Base-by-base conservation (phyloP, 2,888 invertebrate genomes). In the Tenthredo scrophulariae region DNA sequence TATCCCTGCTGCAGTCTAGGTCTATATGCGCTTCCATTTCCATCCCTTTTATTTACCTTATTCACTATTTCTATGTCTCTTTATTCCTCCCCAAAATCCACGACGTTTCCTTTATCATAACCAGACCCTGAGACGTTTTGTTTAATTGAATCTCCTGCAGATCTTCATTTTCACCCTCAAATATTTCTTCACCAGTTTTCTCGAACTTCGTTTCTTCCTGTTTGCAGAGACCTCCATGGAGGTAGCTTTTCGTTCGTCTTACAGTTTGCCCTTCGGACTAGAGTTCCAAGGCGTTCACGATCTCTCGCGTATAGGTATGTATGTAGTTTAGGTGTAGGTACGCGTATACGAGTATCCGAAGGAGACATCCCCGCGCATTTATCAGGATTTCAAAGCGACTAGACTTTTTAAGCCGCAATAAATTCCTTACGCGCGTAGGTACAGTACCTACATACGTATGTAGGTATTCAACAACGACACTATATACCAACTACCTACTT, bases 301-400 rank as follows among this genome's bases (percentile, higher is more conserved):
- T 46, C 77, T 54, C 2, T n/a, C 13, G 33, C 54, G 33, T 26
- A 15, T 29, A 46, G 9, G 22, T 46, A 46, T 15, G 29, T 26
- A 26, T 26, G 75, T 46, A 46, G 75, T 26, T 26, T 72, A 62
- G 9, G 70, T 72, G 37, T 40, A 18, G 70, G 37, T 33, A 50
- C 37, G 58, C 58, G 18, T 43, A 18, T 43, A 74, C 74, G 26
- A 46, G 46, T 58, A 84, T 50, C 77, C 65, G 33, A 79, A 40
- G 40, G 85, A 62, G 86, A 87, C 86, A 88, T 87, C 86, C 88
- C 86, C 89, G 92, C 91, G 93, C 95, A 95, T 95, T 94, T 95
- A 95, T 95, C 95, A 95, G 95, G 95, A 95, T 95, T 95, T 91
- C 95, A 94, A 94, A 95, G 95, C 94, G 95, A 94, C 94, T 94